Base-by-base conservation (phyloP, 2,888 invertebrate species). In the Tortricodes alternella region DNA sequence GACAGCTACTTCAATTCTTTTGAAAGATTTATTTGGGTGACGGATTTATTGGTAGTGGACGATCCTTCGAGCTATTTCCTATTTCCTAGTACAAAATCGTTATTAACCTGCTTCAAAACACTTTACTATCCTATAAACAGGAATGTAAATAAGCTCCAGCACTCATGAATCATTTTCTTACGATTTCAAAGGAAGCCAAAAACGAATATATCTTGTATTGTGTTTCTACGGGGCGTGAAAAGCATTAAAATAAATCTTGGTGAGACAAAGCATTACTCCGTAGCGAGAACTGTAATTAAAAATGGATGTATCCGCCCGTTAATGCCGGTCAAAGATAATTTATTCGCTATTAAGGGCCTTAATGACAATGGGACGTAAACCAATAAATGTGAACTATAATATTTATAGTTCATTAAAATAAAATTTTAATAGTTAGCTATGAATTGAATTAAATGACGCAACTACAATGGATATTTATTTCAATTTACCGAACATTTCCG, bases 161-260 rank as follows among this genome's bases (percentile, higher is more conserved):
- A 27, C 35, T 34, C 46, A 13, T 41, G 37, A 37, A 44, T 50
- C 44, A 44, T 55, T 43, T 27, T 37, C 19, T 29, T 43, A 56
- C 43, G 29, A 19, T 23, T 46, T 11, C 29, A 29, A 56, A 29
- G 24, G 48, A 39, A 11, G 18, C 7, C 16, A 21, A 32, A 37
- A 11, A 35, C 49, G 13, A 29, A 37, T 56, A 23, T 29, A 32
- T 38, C 49, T 50, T 21, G 44, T 18, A 50, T 56, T 56, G 56
- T 46, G 27, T 44, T 27, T 21, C 21, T 9, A 21, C 15, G 16
- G 34, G 32, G 37, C 44, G 43, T 50, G 44, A 27, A 56, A 56
- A 48, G 43, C 43, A 29, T 23, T 11, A n/a, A 27, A 43, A 55
- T 49, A 56, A 56, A 49, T 56, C 49, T 55, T 21, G 19, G n/a